Evolutionary conservation across 1,140 invertebrate species (phyloP), one percentile per base, ranked within the genome.

Genomic region (Orussus abietinus): DNA sequence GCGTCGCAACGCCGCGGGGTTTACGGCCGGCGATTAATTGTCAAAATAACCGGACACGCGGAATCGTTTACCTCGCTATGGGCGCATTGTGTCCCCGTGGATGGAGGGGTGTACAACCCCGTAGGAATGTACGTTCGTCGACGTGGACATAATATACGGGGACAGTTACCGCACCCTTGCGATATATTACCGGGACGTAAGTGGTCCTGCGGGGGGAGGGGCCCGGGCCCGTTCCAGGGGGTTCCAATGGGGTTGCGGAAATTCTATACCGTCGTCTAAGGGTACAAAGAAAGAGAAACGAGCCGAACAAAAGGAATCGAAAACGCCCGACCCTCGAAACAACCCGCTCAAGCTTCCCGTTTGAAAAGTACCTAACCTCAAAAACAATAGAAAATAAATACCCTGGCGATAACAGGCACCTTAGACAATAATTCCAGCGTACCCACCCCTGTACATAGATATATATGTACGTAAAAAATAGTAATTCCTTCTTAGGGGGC

Each of bases 11-110:
- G n/a, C 11, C 15, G n/a, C 21, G 44, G 43, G 48, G 39, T 43
- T 44, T 15, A 33, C 40, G 40, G 45, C 37, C 31, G 37, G 51
- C 53, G 56, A 67, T 66, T 65, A 69, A 67, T 68, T 58, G 58
- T 51, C 51, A 54, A 66, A 69, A 66, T 63, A 62, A 63, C 51
- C 41, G 57, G 59, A 68, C 62, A 66, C 57, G 56, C 60, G 54
- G 64, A 67, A 66, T 66, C 62, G 59, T 68, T 69, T 69, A 66
- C 52, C 47, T 32, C 44, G 35, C 43, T 47, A 50, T 57, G 44
- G 22, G 57, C 49, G 53, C 54, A 59, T 60, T 64, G 62, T 62
- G 49, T 54, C 45, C 42, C 50, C 25, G 47, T 49, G 51, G n/a
- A n/a, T n/a, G n/a, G n/a, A n/a, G n/a, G n/a, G n/a, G n/a, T n/a